A percentile compares a stretch with the other conserved stretches of the same genome.
Evolutionary conservation across 2,113 vertebrate genomes (phyloP).

Genomic region (Onychorhynchus coronatus): DNA sequence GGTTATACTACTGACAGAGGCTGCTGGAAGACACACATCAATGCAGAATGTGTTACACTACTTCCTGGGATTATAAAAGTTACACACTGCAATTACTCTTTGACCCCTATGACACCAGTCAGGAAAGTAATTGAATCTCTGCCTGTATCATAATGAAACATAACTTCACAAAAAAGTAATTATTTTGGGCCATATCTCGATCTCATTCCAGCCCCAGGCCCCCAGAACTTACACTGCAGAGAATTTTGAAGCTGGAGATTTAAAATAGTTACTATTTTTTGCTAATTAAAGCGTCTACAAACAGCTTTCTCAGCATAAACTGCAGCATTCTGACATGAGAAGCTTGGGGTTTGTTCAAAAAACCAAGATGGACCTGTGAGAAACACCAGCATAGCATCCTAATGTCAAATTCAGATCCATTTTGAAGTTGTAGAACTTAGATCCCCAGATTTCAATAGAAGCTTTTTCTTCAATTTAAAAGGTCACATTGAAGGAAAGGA

Average conservation of each 20-base stretch:
- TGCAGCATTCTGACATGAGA: background rate
- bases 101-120: rapidly evolving
- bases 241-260: background rate
- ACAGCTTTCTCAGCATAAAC: background rate
- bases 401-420: background rate
- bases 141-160: background rate
- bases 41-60: background rate
- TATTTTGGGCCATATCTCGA: background rate
- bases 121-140: background rate
- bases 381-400: background rate
- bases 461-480: background rate
- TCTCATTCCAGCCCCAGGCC: background rate
- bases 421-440: background rate
- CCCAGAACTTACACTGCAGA: background rate
- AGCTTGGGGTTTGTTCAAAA: background rate
- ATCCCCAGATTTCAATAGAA: background rate
- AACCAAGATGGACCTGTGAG: background rate
- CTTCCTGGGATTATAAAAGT: background rate
- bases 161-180: background rate
- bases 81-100: background rate
- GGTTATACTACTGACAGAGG: conserved; percentile 78
- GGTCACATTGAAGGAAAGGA: background rate
- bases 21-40: conserved; percentile 63
- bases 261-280: background rate
- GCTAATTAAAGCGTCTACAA: background rate